Base-by-base conservation (phyloP, 1,140 invertebrate genomes). In the Cecropterus lyciades region DNA sequence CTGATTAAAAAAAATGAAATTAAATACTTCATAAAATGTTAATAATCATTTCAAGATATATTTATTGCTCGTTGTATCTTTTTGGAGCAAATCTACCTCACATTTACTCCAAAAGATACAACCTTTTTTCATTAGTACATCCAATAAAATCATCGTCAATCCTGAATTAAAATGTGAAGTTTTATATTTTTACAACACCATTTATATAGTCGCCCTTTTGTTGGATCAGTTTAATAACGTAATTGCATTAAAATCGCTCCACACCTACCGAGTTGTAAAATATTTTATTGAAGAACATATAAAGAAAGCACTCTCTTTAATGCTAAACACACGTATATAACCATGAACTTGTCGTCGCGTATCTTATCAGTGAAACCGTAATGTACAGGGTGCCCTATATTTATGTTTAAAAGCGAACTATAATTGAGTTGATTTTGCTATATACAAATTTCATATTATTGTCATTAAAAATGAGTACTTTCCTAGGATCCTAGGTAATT, bases 211-310 rank as follows among this genome's bases (percentile, higher is more conserved):
- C 10, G 11, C 37, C 37, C 1, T 40, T 40, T 40, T 40, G 37
- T 40, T 40, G 37, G 37, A 11, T 24, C 24, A 53, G 51, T 53
- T 53, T 53, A 27, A 53, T 53, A 53, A 53, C 51, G 51, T 30
- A 53, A 24, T 53, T 37, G 6, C 0, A 37, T 27, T 15, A 37
- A 16, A 53, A 37, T 16, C 20, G 11, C 16, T n/a, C 51, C 27
- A 33, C 51, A 37, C 51, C 51, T 53, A 53, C 51, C 24, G 15
- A 37, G 27, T 37, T 37, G 49, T 53, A 16, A 53, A 53, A 53
- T 53, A 53, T 53, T 53, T 53, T 53, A 53, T 53, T 37, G 14
- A 5, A 53, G 13, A 7, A 33, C 13, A 53, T 53, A 53, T 53
- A 53, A 37, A 16, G 17, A 53, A 53, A 8, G 27, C 14, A 53